Percentiles rank a stretch among this genome's conserved stretches.
Conservation (phyloP, 2,888 invertebrate genomes). For the Apomyelois bistriatella region DNA sequence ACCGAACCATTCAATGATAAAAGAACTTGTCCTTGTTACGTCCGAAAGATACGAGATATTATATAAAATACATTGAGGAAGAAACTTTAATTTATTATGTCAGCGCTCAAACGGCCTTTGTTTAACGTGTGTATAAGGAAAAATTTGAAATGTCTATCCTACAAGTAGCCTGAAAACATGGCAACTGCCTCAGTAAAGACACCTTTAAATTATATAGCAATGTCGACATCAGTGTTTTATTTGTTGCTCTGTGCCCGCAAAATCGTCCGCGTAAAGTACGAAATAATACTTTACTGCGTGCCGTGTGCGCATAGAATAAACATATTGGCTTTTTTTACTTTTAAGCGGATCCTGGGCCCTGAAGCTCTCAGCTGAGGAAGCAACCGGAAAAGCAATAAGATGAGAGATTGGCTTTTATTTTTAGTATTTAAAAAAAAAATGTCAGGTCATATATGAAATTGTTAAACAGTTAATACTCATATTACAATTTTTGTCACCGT, state of each 20-base stretch:
- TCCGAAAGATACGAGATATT: conserved; percentile 25
- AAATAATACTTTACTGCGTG: too few species aligned
- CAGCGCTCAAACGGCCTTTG: neutral
- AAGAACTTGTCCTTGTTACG: conserved; percentile 58
- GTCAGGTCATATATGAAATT: too few species aligned
- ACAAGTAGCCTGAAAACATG: neutral
- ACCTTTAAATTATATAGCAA: neutral
- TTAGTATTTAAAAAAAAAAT: too few species aligned
- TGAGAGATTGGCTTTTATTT: too few species aligned
- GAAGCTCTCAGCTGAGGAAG: too few species aligned
- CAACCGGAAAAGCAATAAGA: too few species aligned
- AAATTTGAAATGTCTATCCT: neutral
- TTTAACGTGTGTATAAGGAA: neutral
- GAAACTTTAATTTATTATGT: neutral
- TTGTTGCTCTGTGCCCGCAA: neutral
- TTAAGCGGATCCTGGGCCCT: too few species aligned
- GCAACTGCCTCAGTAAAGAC: neutral
- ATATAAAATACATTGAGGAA: neutral
- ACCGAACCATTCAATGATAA: conserved; percentile 62
- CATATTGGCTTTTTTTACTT: too few species aligned
- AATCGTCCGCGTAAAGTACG: too few species aligned
- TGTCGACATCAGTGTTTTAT: neutral
- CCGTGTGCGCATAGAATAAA: too few species aligned
- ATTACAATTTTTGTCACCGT: too few species aligned
- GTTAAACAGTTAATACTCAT: too few species aligned